Evolutionary conservation across 2,888 invertebrate genomes (phyloP).

Genomic region (Chrysina gloriosa): DNA sequence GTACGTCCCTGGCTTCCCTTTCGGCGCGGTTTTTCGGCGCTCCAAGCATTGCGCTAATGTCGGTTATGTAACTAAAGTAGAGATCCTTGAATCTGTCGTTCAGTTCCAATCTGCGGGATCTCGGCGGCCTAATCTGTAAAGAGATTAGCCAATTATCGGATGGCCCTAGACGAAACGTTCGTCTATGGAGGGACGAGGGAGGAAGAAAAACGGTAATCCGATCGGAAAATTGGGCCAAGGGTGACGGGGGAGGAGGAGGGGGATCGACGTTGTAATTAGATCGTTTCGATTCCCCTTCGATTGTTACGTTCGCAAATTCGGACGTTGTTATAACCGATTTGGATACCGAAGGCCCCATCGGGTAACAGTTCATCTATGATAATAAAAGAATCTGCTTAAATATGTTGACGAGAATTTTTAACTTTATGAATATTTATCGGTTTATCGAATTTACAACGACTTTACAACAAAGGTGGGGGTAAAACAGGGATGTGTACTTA

Average conservation of each 20-base stretch:
- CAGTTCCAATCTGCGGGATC: constrained; percentile 47
- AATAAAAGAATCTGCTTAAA: too few species aligned
- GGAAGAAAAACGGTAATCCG: not conserved
- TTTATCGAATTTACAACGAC: too few species aligned
- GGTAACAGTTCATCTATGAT: too few species aligned
- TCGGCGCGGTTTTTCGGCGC: constrained; percentile 53
- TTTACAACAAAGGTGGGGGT: too few species aligned
- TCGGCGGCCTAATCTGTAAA: constrained; percentile 40
- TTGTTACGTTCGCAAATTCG: too few species aligned
- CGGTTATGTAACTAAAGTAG: constrained; percentile 54
- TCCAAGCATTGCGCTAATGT: constrained; percentile 57
- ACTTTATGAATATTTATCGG: too few species aligned
- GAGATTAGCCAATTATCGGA: constrained; percentile 33
- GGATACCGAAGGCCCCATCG: too few species aligned
- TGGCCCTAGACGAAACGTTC: not conserved
- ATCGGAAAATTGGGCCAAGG: not conserved
- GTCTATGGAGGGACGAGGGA: not conserved
- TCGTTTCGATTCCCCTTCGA: not conserved
- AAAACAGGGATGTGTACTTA: too few species aligned
- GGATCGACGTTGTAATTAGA: constrained; percentile 10
- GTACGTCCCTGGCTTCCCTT: constrained; percentile 56
- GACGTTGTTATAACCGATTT: too few species aligned
- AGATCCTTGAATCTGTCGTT: constrained; percentile 53
- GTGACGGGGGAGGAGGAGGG: too few species aligned
- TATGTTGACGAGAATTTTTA: too few species aligned